These are phyloP conservation scores for Halichondria panicea DNA, from an alignment of 37 sponge, comb jelly and placozoan genomes.

Conservation along the genomic window DNA sequence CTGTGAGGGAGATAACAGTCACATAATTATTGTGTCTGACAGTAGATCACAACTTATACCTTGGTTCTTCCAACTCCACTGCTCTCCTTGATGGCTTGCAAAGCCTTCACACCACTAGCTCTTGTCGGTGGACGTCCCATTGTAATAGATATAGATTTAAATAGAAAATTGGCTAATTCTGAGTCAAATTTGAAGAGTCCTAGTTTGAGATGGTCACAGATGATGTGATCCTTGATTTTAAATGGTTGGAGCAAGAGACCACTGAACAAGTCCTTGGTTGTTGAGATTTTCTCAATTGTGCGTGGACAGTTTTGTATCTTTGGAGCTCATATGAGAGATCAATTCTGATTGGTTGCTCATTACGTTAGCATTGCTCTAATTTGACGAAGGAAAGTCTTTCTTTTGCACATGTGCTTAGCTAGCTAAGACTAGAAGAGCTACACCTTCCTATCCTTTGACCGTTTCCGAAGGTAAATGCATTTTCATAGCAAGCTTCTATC, in stretches of 20 bases:
- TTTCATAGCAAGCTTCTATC: neutral
- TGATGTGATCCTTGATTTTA: no score
- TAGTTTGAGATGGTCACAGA: no score
- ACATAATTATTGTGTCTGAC: neutral
- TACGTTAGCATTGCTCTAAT: constrained; percentile 21
- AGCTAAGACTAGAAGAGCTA: neutral
- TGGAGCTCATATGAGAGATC: neutral
- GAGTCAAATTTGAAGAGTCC: neutral
- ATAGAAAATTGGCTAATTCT: neutral
- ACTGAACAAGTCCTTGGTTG: neutral
- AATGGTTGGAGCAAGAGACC: no score
- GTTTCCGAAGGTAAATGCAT: neutral
- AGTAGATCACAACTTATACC: no score
- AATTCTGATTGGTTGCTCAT: constrained; percentile 28
- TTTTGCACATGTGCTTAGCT: neutral
- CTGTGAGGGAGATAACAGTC: constrained; percentile 8
- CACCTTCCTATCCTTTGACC: neutral
- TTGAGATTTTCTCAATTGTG: constrained; percentile 1
- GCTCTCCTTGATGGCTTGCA: constrained; percentile 63
- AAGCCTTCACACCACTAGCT: constrained; percentile 50
- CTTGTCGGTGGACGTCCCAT: constrained; percentile 38
- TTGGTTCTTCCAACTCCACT: constrained; percentile 19
- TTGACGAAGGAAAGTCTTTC: constrained; percentile 9
- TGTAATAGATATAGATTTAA: neutral
- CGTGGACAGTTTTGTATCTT: constrained; percentile 24